Base-by-base conservation (phyloP, 2,113 vertebrate species). In the Bungarus multicinctus region DNA sequence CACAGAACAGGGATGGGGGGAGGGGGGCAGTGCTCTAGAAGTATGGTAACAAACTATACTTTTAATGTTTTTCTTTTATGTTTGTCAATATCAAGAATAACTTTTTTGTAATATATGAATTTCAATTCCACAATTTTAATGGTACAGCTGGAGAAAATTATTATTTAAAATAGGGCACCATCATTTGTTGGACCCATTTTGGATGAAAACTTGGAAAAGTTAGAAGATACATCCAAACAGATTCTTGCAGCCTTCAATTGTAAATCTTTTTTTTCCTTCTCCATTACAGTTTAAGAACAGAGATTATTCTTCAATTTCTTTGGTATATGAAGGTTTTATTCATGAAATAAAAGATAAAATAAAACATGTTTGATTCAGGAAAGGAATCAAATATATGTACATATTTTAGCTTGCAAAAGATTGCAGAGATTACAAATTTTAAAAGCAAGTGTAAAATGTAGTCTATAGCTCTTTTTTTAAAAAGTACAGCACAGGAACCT, bases 271-370 rank as follows among this genome's bases (percentile, higher is more conserved):
- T 85, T 39, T 1, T 85, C 30, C 39, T 18, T 58, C 45, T 27
- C 85, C 60, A 16, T 88, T 87, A 87, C 47, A n/a, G 39, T 90
- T 45, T 25, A 93, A 92, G 60, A 92, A 85, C 54, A 91, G 2
- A 1, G 52, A 39, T 89, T 0, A 25, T 81, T 39, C 91, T 92
- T 10, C 11, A 91, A 5, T 60, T 52, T 89, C 58, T 96, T 88
- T 93, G 1, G 6, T 16, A 43, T 69, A 74, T 93, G 3, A 88
- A 2, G 30, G 55, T 57, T 64, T 94, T 92, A 69, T 69, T 90
- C 45, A 52, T 1, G 91, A 60, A 93, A 93, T 69, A 5, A 94
- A 88, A 45, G 1, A 90, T 81, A 25, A 87, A 18, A 1, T 22
- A n/a, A 93, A 94, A 27, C 43, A 94, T 88, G 91, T 8, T 0